A percentile compares a stretch with the other conserved stretches of the same genome.
These are phyloP conservation scores for Xiphophorus birchmanni DNA, from an alignment of 2,797 vertebrate species.

Conservation along the genomic window DNA sequence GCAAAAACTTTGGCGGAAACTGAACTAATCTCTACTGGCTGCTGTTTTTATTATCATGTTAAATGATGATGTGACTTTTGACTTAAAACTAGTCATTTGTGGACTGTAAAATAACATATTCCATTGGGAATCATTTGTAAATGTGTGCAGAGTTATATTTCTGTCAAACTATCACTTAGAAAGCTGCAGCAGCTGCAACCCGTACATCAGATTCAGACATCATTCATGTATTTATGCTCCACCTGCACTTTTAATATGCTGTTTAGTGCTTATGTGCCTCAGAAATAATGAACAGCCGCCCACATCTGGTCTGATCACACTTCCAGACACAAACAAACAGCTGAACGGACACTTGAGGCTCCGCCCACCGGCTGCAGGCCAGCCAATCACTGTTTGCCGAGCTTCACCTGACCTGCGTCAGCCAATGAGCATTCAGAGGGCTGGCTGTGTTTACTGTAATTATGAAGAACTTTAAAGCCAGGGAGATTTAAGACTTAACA, in stretches of 20 bases:
- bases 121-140: neutral
- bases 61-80: neutral
- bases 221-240: neutral
- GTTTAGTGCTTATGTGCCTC: neutral
- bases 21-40: neutral
- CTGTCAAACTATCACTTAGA: neutral
- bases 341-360: neutral
- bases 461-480: constrained; percentile 12
- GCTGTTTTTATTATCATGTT: neutral
- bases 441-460: constrained; percentile 19
- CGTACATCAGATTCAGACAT: neutral
- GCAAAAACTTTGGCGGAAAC: too few species aligned
- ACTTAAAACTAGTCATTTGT: neutral
- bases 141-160: neutral
- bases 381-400: neutral
- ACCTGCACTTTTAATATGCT: neutral
- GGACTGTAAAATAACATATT: neutral
- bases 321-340: constrained; percentile 19
- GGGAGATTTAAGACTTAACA: constrained; percentile 16
- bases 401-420: constrained; percentile 16
- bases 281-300: constrained; percentile 9
- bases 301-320: constrained; percentile 12
- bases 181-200: neutral
- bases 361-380: neutral
- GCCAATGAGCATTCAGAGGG: constrained; percentile 19